Evolutionary conservation across 2,113 vertebrate genomes (phyloP).

Genomic region (Dasyornis broadbenti): DNA sequence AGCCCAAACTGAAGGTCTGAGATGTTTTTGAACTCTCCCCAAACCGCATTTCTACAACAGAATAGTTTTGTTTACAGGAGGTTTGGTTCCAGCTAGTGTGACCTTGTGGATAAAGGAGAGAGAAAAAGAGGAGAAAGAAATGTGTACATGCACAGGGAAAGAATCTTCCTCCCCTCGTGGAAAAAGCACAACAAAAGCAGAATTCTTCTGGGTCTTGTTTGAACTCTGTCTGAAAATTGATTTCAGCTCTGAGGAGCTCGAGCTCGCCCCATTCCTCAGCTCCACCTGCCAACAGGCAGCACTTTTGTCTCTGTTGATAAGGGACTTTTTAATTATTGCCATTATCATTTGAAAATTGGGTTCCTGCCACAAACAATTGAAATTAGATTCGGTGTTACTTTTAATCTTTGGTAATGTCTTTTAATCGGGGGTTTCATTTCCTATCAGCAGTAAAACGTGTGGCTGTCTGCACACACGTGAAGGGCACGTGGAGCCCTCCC

Average conservation of each 20-base stretch:
- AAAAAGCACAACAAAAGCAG: neutral
- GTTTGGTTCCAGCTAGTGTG: neutral
- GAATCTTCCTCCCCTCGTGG: neutral
- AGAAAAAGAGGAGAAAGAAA: neutral
- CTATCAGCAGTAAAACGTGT: neutral
- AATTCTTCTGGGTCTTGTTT: neutral
- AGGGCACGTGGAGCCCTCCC: neutral
- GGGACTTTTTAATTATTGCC: slow-evolving; percentile 66
- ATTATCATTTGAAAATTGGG: slow-evolving; percentile 67
- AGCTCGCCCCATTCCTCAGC: neutral
- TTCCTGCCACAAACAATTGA: slow-evolving; percentile 62
- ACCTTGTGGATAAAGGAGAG: neutral
- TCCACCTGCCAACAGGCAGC: slow-evolving; percentile 4
- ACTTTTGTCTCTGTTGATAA: slow-evolving; percentile 57
- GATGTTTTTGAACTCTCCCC: neutral
- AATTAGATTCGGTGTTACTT: slow-evolving; percentile 41
- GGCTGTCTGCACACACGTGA: neutral
- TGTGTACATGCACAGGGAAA: fast-evolving
- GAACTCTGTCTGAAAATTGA: neutral
- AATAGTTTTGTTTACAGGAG: neutral
- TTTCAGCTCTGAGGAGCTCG: neutral
- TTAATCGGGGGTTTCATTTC: slow-evolving; percentile 50
- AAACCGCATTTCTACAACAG: neutral
- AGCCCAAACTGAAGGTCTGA: neutral
- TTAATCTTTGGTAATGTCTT: slow-evolving; percentile 41